Evolutionary conservation across 1,140 invertebrate genomes (phyloP).

Genomic region (Drosophila arawakana): DNA sequence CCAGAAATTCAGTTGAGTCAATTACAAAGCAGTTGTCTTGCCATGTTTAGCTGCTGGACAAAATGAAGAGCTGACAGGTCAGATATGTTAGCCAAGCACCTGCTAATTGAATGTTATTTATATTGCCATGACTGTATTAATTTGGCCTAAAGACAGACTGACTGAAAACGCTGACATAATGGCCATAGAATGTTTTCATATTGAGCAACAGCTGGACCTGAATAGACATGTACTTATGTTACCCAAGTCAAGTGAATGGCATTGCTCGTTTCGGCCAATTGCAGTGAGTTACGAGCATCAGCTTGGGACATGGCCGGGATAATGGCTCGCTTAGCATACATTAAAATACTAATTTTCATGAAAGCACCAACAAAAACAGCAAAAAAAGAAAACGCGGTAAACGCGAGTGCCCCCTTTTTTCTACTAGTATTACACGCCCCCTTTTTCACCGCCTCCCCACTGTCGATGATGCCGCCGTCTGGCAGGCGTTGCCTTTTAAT

Average conservation of each 20-base stretch:
- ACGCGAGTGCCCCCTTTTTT: constrained; percentile 1
- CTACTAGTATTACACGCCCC: background rate
- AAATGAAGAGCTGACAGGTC: constrained; percentile 6
- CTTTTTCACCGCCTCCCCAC: background rate
- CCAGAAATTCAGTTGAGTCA: constrained; percentile 18
- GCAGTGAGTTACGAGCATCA: constrained; percentile 47
- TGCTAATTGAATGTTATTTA: constrained; percentile 79
- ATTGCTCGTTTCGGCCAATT: constrained; percentile 45
- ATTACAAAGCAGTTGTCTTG: constrained; percentile 55
- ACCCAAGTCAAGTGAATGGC: constrained; percentile 40
- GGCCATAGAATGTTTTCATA: constrained; percentile 44
- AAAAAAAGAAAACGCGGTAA: constrained; percentile 37
- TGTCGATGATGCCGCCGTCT: constrained; percentile 26
- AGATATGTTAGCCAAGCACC: constrained; percentile 34
- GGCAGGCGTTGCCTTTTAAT: constrained; percentile 80
- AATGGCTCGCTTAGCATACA: constrained; percentile 81
- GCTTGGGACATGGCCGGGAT: constrained; percentile 65
- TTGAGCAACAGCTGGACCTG: constrained; percentile 45
- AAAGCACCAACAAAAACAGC: constrained; percentile 56
- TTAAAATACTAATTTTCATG: constrained; percentile 82
- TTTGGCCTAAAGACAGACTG: background rate
- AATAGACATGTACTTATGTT: background rate
- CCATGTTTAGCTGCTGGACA: constrained; percentile 23
- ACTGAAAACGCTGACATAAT: constrained; percentile 27
- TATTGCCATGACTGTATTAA: constrained; percentile 52